phyloP scores from a whole-genome alignment of 1,140 invertebrate species.

The Rhyzopertha dominica region DNA sequence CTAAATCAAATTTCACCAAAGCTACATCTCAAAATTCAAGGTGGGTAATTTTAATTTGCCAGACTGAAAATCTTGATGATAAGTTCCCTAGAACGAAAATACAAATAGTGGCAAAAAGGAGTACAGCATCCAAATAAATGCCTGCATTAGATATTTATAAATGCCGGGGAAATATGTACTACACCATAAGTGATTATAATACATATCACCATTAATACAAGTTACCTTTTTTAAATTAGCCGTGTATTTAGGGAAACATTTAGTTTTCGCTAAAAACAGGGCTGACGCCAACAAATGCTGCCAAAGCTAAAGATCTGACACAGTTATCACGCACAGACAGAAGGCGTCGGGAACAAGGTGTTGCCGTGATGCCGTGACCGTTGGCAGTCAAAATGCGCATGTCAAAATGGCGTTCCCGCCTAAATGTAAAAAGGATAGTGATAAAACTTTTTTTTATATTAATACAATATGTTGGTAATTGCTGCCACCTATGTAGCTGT shows the following conservation, averaged over 20 bases:
- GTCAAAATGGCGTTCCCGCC: no score
- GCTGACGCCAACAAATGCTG: conserved; percentile 45
- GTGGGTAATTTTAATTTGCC: no score
- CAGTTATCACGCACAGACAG: no score
- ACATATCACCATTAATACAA: not conserved
- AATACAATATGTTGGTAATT: no score
- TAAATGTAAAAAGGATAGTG: no score
- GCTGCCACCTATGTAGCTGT: no score
- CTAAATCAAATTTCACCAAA: conserved; percentile 5
- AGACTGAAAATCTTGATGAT: no score
- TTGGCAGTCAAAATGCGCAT: no score
- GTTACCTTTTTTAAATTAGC: conserved; percentile 41
- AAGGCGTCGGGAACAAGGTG: no score
- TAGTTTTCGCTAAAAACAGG: conserved; percentile 41
- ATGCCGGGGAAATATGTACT: not conserved
- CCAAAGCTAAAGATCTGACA: conserved; percentile 42
- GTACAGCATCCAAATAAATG: not conserved
- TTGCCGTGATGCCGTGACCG: no score
- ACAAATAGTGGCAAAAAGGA: not conserved
- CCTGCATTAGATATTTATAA: not conserved
- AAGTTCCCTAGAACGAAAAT: conserved; percentile 10
- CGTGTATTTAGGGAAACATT: conserved; percentile 44
- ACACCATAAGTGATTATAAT: not conserved
- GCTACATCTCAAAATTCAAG: no score
- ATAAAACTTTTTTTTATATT: no score